Conservation (phyloP, 2,888 invertebrate species). For the Therioaphis trifolii region DNA sequence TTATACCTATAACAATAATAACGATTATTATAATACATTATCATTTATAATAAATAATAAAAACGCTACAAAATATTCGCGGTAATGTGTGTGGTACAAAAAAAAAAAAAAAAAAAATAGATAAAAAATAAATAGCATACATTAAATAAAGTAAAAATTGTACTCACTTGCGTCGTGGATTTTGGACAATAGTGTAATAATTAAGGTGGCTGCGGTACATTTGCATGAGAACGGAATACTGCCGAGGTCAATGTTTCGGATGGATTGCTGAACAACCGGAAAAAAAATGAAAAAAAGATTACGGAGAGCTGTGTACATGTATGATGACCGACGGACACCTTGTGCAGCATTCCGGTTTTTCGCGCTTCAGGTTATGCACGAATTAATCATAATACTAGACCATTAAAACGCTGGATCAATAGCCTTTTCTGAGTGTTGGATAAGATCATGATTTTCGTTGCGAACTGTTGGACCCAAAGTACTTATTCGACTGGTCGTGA, state of each 20-base stretch:
- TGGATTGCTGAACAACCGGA: slow-evolving; percentile 61
- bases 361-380: slow-evolving; percentile 58
- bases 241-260: slow-evolving; percentile 62
- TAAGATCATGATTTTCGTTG: slow-evolving; percentile 47
- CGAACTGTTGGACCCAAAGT: background rate
- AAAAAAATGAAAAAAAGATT: slow-evolving; percentile 51
- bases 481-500: background rate
- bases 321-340: slow-evolving; percentile 59
- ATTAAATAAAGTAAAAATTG: slow-evolving; percentile 40
- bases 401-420: slow-evolving; percentile 54
- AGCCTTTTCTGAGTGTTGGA: slow-evolving; percentile 39
- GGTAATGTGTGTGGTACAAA: background rate
- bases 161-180: slow-evolving; percentile 39
- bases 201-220: slow-evolving; percentile 57
- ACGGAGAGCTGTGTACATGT: slow-evolving; percentile 23
- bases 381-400: slow-evolving; percentile 53
- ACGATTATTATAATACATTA: slow-evolving; percentile 58
- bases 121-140: background rate
- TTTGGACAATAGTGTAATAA: slow-evolving; percentile 61
- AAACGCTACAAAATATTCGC: slow-evolving; percentile 36
- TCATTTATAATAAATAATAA: slow-evolving; percentile 55
- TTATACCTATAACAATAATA: slow-evolving; percentile 55
- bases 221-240: slow-evolving; percentile 58
- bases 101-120: background rate
- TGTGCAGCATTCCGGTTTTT: slow-evolving; percentile 54